Base-by-base conservation (phyloP, 2,797 vertebrate species). In the Glyptemys insculpta region DNA sequence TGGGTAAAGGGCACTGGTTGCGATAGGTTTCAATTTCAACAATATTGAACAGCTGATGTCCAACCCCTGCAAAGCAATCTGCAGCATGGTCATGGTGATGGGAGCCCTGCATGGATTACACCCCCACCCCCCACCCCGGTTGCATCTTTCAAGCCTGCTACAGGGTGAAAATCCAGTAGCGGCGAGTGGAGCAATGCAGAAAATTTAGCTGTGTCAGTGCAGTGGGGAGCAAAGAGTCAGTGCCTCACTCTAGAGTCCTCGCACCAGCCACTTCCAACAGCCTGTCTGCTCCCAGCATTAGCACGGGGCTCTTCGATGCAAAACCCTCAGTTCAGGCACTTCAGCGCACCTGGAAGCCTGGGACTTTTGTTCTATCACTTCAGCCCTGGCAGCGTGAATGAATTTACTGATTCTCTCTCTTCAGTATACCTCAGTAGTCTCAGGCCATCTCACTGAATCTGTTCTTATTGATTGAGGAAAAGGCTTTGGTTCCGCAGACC, bases 401-500 rank as follows among this genome's bases (percentile, higher is more conserved):
- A 89, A 90, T 90, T 87, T 94, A 83, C 86, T 68, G 82, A 27
- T 94, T 93, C 65, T 89, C 52, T 97, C 89, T 82, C 10, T 92
- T 85, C 90, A 86, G 16, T 68, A 74, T 96, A 44, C 87, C 94
- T 94, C 88, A 88, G 89, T 93, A 93, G 84, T 94, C 91, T 94
- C 74, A 8, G 79, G 95, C 94, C 90, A 96, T 96, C 96, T 97
- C 95, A 78, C 92, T 97, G 96, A 96, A 96, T 97, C 97, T 97
- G 91, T 50, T 97, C 93, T 96, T 97, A 98, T 98, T 95, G 98
- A 98, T 98, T 98, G 86, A 96, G 97, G 94, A 94, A 97, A 97
- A 98, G 97, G 95, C 98, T 98, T 98, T 98, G 98, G 98, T 98
- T 98, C 97, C 96, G 94, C 94, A 97, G 97, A 95, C 98, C 41